Evolutionary conservation across 2,888 invertebrate species (phyloP), one percentile per base, ranked within the genome.

Genomic region (Mechanitis mazaeus): DNA sequence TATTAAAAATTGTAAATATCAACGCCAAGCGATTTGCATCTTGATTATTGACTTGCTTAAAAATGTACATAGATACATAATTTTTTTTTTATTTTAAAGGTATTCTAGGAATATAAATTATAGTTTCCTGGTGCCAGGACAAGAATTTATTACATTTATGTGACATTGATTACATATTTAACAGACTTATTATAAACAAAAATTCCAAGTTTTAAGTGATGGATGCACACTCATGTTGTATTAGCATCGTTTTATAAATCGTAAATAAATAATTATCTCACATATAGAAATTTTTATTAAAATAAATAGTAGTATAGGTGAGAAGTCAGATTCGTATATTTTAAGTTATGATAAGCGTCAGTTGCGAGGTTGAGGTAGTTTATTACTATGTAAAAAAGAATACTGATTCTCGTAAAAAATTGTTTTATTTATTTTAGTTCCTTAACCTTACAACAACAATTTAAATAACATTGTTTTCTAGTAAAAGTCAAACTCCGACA

Each of bases 321-420:
- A 81, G 84, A 82, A 88, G 88, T 87, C 87, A 84, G 83, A 87
- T 85, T 85, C 86, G 83, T 87, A 86, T 87, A 85, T 85, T 84
- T 83, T 86, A 88, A 85, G 82, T 78, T 82, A 83, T 80, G 80
- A 84, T 80, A 77, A 78, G 77, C 79, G 72, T 80, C 76, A 77
- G 76, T 74, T 80, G 74, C 83, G 81, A 83, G 84, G 79, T 78
- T 73, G 85, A 86, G 85, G 80, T 79, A 82, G 83, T 78, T 76
- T 83, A 87, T 77, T 76, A 77, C 79, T 84, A 82, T 88, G 83
- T 87, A 89, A 85, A 81, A 85, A 88, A 84, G 79, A 86, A 85
- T 82, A 86, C 84, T 83, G 84, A 86, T 89, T 87, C 86, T 84
- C 81, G 64, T 71, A 69, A 55, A 47, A 20, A 62, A 59, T 66